Evolutionary conservation across 30 jellyfish, hydroid and myxozoan species (phyloP).

Genomic region (Hydractinia symbiolongicarpus): DNA sequence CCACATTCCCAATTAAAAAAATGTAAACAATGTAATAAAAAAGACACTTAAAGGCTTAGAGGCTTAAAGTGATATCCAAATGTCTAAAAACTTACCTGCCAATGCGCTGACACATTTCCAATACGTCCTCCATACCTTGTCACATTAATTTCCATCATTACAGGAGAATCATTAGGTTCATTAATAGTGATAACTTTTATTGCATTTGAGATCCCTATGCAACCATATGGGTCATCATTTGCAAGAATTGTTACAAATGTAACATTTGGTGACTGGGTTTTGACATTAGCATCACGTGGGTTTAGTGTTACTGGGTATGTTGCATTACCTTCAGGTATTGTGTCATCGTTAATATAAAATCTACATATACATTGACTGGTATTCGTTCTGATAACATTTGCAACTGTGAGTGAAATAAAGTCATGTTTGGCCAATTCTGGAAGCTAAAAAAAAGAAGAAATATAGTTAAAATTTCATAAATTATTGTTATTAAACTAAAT

Average conservation of each 20-base stretch:
- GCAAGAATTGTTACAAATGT: constrained; percentile 58
- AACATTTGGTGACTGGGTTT: constrained; percentile 28
- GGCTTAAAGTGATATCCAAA: neutral
- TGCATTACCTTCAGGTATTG: constrained; percentile 67
- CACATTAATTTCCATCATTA: constrained; percentile 24
- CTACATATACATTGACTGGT: constrained; percentile 26
- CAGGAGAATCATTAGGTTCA: neutral
- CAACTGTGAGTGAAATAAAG: neutral
- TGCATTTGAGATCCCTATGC: constrained; percentile 44
- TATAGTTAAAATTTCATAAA: neutral
- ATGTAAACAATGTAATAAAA: too few species aligned
- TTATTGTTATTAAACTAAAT: neutral
- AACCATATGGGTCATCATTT: constrained; percentile 94
- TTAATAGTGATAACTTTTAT: neutral
- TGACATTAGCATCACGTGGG: constrained; percentile 32
- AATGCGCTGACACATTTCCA: constrained; percentile 39
- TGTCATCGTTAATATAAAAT: constrained; percentile 58
- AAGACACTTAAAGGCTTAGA: neutral
- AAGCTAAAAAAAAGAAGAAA: constrained; percentile 1
- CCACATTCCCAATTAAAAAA: too few species aligned
- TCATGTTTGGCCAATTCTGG: neutral
- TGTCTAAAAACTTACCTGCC: constrained; percentile 55
- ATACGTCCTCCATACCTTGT: constrained; percentile 66
- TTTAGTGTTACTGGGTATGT: constrained; percentile 47
- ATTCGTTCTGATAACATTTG: neutral